phyloP scores from a whole-genome alignment of 2,888 invertebrate species.

The Drosophila anceps region DNA sequence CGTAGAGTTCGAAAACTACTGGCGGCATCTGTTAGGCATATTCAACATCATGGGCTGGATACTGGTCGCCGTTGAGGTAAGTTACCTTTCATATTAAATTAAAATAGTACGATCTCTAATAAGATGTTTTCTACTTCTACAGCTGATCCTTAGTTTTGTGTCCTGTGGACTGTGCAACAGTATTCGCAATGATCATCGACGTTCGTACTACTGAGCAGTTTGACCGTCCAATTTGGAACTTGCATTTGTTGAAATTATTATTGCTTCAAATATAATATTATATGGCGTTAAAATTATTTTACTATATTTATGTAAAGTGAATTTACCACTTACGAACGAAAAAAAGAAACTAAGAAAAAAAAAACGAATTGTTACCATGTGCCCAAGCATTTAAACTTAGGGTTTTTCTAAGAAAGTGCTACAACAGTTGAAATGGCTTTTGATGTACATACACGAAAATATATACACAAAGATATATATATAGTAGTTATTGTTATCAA shows the following conservation, averaged over 20 bases:
- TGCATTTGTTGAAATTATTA: slow-evolving; percentile 49
- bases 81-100: background rate
- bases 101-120: background rate
- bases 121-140: slow-evolving; percentile 13
- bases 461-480: slow-evolving; percentile 3
- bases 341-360: background rate
- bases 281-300: slow-evolving; percentile 37
- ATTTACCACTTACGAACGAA: slow-evolving; percentile 16
- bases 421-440: slow-evolving; percentile 14
- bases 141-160: slow-evolving; percentile 89
- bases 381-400: slow-evolving; percentile 10
- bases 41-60: slow-evolving; percentile 76
- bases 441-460: slow-evolving; percentile 20
- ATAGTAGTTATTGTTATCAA: slow-evolving; percentile 23
- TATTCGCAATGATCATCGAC: slow-evolving; percentile 92
- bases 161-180: slow-evolving; percentile 94
- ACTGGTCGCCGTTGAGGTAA: slow-evolving; percentile 74
- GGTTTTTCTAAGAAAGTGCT: slow-evolving; percentile 6
- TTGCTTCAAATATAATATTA: slow-evolving; percentile 32
- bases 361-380: slow-evolving; percentile 6
- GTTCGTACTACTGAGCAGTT: slow-evolving; percentile 87
- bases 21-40: slow-evolving; percentile 62
- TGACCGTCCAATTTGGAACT: background rate
- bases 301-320: slow-evolving; percentile 19
- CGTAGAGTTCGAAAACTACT: slow-evolving; percentile 76